These are phyloP conservation scores for Connochaetes taurinus DNA, from an alignment of 2,113 vertebrate genomes.

Conservation along the genomic window DNA sequence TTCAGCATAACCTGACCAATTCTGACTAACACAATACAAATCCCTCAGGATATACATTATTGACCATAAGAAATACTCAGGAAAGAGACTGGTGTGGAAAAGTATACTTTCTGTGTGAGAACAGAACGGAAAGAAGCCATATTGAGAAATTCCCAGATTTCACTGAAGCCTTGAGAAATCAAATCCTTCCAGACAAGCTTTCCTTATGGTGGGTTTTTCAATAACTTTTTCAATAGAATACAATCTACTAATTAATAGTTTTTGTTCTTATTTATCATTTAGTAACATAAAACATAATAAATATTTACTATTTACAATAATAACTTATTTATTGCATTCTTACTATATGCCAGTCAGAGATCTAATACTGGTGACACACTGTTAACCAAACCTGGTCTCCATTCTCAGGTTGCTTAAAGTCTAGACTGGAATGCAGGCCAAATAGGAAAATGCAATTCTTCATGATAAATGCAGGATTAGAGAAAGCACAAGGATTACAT, in stretches of 20 bases:
- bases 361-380: not conserved
- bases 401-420: not conserved
- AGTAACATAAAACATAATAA: not conserved
- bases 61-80: not conserved
- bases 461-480: not conserved
- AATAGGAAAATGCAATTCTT: not conserved
- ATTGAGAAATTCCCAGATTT: not conserved
- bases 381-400: not conserved
- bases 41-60: not conserved
- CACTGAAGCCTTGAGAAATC: not conserved
- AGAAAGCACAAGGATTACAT: not conserved
- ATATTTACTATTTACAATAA: not conserved
- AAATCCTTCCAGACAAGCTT: not conserved
- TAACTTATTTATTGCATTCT: not conserved
- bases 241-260: not conserved
- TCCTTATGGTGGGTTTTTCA: not conserved
- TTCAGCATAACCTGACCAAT: not conserved
- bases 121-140: not conserved
- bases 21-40: not conserved
- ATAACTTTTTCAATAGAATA: not conserved
- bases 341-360: not conserved
- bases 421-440: not conserved
- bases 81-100: not conserved
- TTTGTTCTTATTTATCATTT: not conserved
- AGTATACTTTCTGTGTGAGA: not conserved